Conservation (phyloP, 2,797 vertebrate species). For the Darevskia mixta region DNA sequence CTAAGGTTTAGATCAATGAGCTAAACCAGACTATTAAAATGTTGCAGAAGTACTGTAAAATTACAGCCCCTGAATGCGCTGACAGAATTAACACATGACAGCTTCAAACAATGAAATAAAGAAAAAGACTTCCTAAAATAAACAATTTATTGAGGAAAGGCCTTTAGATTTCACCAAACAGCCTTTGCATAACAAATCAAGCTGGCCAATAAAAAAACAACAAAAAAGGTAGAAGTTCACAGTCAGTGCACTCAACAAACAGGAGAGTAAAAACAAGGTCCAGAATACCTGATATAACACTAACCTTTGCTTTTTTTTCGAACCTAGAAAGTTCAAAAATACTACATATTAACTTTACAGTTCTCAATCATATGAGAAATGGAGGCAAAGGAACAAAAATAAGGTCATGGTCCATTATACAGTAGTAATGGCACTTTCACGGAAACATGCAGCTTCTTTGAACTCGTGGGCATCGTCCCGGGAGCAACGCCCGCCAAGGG, state of each 20-base stretch:
- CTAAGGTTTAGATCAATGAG: not conserved
- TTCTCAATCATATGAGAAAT: constrained; percentile 75
- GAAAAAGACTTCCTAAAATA: constrained; percentile 82
- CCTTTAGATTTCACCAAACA: constrained; percentile 73
- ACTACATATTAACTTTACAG: constrained; percentile 75
- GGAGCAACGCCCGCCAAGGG: constrained; percentile 86
- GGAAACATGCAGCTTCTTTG: constrained; percentile 90
- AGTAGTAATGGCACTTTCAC: constrained; percentile 86
- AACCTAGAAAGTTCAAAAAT: constrained; percentile 76
- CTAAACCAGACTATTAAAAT: not conserved
- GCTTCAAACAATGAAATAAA: constrained; percentile 22
- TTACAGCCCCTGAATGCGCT: too few relatives aligned
- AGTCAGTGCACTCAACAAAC: constrained; percentile 83
- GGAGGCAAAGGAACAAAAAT: constrained; percentile 64
- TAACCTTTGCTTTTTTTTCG: constrained; percentile 66
- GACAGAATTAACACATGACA: not conserved
- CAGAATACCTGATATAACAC: constrained; percentile 77
- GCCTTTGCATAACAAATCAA: constrained; percentile 82
- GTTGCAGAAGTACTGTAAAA: not conserved
- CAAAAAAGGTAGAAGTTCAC: constrained; percentile 76
- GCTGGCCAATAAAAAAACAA: constrained; percentile 73
- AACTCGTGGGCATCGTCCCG: constrained; percentile 83
- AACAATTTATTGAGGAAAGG: constrained; percentile 87
- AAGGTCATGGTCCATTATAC: constrained; percentile 79
- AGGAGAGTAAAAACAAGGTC: constrained; percentile 77